Percentiles rank a stretch among this genome's conserved stretches.
These are phyloP conservation scores for Cephus spinipes DNA, from an alignment of 2,888 invertebrate genomes.

Conservation along the genomic window DNA sequence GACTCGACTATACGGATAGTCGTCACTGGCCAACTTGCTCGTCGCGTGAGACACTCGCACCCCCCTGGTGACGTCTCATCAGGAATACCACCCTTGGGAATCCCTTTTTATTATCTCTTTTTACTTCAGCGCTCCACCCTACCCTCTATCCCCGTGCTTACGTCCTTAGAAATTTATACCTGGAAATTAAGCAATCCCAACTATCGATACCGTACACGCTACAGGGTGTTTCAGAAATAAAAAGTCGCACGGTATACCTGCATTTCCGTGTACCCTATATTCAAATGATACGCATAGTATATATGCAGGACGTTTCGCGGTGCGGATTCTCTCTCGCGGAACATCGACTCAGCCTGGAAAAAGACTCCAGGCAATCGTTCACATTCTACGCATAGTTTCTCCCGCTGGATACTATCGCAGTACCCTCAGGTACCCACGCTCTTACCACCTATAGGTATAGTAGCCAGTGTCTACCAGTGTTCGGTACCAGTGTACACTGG, in stretches of 20 bases:
- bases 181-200: neutral
- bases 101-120: neutral
- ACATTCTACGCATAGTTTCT: slow-evolving; percentile 60
- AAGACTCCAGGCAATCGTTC: slow-evolving; percentile 47
- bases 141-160: neutral
- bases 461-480: neutral
- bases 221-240: neutral
- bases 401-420: slow-evolving; percentile 24
- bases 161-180: neutral
- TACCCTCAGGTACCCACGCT: neutral
- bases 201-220: neutral
- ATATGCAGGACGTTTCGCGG: neutral
- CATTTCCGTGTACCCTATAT: neutral
- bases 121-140: neutral
- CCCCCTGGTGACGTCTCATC: slow-evolving; percentile 1
- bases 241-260: neutral
- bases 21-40: neutral
- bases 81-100: neutral
- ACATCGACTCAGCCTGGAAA: neutral
- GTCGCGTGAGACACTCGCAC: slow-evolving; percentile 19
- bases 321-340: slow-evolving; percentile 34
- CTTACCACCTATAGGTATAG: neutral
- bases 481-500: neutral
- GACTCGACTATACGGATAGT: neutral
- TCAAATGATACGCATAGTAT: neutral